Evolutionary conservation across 1,140 invertebrate species (phyloP).

Genomic region (Lethocerus indicus): DNA sequence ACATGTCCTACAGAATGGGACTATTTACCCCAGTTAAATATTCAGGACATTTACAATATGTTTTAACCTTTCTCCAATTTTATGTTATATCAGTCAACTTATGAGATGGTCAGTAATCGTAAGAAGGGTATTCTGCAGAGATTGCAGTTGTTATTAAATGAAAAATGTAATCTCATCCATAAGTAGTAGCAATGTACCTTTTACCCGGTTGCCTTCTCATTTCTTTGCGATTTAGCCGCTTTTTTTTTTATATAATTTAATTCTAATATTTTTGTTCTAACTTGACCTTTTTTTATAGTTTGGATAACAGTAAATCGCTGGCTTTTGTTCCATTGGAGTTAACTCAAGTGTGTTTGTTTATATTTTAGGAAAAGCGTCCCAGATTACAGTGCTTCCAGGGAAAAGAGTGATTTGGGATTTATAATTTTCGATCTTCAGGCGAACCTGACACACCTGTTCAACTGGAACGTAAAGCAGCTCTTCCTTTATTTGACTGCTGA

Average conservation of each 20-base stretch:
- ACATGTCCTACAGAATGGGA: no score
- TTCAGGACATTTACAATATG: no score
- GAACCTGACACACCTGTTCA: constrained; percentile 82
- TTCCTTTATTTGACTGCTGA: constrained; percentile 95
- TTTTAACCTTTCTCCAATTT: no score
- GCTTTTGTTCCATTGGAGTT: not conserved
- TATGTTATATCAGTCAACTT: no score
- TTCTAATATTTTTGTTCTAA: not conserved
- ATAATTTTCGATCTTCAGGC: constrained; percentile 89
- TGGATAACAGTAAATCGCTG: not conserved
- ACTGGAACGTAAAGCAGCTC: constrained; percentile 99
- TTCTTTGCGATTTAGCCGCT: no score
- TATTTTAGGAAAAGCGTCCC: constrained; percentile 96
- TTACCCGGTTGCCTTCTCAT: no score
- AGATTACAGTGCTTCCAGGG: constrained; percentile 83
- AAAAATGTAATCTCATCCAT: no score
- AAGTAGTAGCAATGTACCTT: no score
- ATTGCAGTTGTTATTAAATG: no score
- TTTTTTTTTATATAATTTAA: not conserved
- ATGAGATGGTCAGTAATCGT: no score
- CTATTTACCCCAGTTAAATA: no score
- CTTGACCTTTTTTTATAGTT: not conserved
- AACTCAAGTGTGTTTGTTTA: constrained; percentile 3
- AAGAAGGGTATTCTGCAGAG: no score
- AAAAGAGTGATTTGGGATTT: constrained; percentile 90